A percentile compares a stretch with the other conserved stretches of the same genome.
phyloP scores from a whole-genome alignment of 2,888 invertebrate genomes.

The Dicranocentrus wangi region DNA sequence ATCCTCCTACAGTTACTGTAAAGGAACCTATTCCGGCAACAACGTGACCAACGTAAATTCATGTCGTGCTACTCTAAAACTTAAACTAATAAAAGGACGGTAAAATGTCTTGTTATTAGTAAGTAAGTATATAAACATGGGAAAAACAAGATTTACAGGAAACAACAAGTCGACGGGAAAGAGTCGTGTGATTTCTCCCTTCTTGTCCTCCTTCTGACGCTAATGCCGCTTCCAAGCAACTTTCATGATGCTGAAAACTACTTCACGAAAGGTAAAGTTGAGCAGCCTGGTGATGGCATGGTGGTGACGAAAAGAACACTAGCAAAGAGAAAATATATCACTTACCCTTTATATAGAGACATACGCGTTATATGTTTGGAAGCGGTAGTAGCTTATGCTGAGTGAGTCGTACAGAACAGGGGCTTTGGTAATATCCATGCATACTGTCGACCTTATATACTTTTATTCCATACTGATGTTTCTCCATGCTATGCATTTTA shows the following conservation, averaged over 20 bases:
- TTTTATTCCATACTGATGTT: no score
- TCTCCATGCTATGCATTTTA: background rate
- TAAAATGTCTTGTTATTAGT: no score
- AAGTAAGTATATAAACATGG: no score
- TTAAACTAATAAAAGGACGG: no score
- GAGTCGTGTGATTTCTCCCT: conserved; percentile 18
- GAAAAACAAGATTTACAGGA: no score
- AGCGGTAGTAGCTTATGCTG: background rate
- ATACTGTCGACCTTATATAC: no score
- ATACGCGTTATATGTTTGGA: background rate
- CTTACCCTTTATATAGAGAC: background rate
- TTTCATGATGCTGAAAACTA: background rate
- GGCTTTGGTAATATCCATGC: background rate
- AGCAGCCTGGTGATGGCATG: conserved; percentile 1
- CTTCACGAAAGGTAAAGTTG: background rate
- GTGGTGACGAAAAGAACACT: background rate
- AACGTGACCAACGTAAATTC: no score
- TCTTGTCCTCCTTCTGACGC: background rate
- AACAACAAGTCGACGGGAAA: no score
- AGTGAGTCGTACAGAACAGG: background rate
- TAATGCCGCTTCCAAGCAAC: conserved; percentile 11
- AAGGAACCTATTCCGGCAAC: no score
- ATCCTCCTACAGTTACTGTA: no score
- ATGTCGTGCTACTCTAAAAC: no score
- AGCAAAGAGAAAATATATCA: conserved; percentile 13